Conservation (phyloP, 2,113 vertebrate species). For the Channa argus region DNA sequence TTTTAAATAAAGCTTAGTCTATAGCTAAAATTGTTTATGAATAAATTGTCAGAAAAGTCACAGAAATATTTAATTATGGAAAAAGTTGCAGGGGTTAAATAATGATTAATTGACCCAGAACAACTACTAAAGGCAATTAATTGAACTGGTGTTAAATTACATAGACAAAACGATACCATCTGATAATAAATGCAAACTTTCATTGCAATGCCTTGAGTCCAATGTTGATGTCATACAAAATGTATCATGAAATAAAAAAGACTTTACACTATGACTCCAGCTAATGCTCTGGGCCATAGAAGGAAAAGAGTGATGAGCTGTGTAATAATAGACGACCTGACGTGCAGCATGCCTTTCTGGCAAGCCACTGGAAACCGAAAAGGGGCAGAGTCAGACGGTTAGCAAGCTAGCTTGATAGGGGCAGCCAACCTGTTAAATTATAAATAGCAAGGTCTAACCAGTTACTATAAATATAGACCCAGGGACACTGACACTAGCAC, state of each 20-base stretch:
- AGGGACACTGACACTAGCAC: constrained; percentile 69
- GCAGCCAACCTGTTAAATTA: constrained; percentile 78
- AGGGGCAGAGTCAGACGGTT: constrained; percentile 26
- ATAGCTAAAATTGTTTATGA: too few species aligned
- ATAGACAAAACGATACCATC: too few species aligned
- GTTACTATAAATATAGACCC: constrained; percentile 82
- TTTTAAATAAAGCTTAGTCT: too few species aligned
- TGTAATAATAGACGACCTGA: constrained; percentile 64
- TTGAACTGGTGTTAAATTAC: too few species aligned
- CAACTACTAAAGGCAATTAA: too few species aligned
- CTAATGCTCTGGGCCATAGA: constrained; percentile 44
- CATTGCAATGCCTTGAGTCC: background rate
- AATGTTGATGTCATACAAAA: background rate
- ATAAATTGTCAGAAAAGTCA: too few species aligned
- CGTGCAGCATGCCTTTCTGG: constrained; percentile 33
- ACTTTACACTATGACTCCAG: background rate
- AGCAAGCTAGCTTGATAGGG: constrained; percentile 28
- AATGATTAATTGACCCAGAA: too few species aligned
- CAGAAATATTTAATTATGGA: too few species aligned
- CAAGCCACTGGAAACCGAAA: constrained; percentile 7
- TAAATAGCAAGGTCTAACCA: constrained; percentile 83
- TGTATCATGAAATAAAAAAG: background rate
- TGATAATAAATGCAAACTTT: background rate
- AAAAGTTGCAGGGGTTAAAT: too few species aligned
- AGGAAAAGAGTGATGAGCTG: constrained; percentile 46